Evolutionary conservation across 1,140 invertebrate genomes (phyloP), one percentile per base, ranked within the genome.

Genomic region (Philotrypesis tridentata): DNA sequence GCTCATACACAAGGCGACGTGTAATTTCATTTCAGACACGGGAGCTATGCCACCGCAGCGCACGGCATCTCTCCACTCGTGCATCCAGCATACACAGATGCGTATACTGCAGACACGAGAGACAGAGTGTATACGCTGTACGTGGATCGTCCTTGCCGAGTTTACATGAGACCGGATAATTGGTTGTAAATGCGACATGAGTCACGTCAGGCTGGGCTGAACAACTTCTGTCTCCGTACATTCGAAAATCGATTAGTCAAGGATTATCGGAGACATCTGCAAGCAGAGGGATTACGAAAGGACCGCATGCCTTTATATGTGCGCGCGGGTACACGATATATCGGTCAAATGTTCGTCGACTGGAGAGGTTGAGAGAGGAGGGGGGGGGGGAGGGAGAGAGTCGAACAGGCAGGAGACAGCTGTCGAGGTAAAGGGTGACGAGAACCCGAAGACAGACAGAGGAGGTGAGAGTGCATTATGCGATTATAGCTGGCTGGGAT

Each of bases 181-280:
- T 75, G 73, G 55, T 63, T 75, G 73, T 75, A 75, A 75, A 75
- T 63, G 73, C 55, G 73, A 31, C 48, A 55, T 75, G 63, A 75
- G 73, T 60, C 73, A 61, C 55, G 73, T 63, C 55, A 27, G 25
- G 11, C 40, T 17, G 12, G 0, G 29, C 31, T 6, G 21, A 6
- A n/a, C 48, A 55, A 55, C 48, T 55, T 55, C 17, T 55, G 21
- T 55, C 21, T 55, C 21, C 7, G 21, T 17, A n/a, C 6, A n/a
- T 55, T 5, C 21, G 71, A 48, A 65, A 77, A 77, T 67, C 63
- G 75, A 77, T 77, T 77, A 67, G 75, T 48, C 31, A 31, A 40
- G 61, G 75, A 77, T 77, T 77, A 77, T 9, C 61, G 12, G 63
- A 23, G n/a, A 75, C 73, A 75, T 33, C 9, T 4, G 2, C 0